phyloP scores from a whole-genome alignment of 1,140 invertebrate species.

The Nixonia krombeini region DNA sequence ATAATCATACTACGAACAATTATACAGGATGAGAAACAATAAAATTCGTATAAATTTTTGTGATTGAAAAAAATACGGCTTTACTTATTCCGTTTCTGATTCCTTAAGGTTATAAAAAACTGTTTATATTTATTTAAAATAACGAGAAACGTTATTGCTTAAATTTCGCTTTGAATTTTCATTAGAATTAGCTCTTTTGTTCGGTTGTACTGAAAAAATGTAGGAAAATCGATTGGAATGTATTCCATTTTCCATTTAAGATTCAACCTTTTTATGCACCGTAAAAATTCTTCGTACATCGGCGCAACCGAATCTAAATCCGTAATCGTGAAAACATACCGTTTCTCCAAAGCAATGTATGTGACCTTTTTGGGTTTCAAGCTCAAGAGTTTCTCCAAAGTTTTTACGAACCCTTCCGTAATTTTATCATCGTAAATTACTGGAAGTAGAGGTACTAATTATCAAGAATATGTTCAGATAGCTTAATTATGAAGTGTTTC shows the following conservation, averaged over 20 bases:
- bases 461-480: too few species aligned
- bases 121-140: not conserved
- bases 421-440: constrained; percentile 90
- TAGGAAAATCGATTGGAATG: constrained; percentile 81
- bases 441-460: too few species aligned
- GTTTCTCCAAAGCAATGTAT: constrained; percentile 88
- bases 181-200: constrained; percentile 83
- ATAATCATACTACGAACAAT: constrained; percentile 35
- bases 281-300: constrained; percentile 87
- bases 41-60: constrained; percentile 41
- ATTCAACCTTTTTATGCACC: constrained; percentile 70
- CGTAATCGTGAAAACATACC: constrained; percentile 86
- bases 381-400: constrained; percentile 79
- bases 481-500: too few species aligned
- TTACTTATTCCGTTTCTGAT: constrained; percentile 2
- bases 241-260: constrained; percentile 76
- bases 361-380: constrained; percentile 75
- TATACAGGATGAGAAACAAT: constrained; percentile 39
- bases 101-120: not conserved
- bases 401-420: constrained; percentile 85
- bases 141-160: not conserved
- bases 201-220: constrained; percentile 87
- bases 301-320: constrained; percentile 86
- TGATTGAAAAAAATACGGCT: constrained; percentile 15
- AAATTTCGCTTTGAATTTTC: constrained; percentile 73